Percentiles rank a stretch among this genome's conserved stretches.
Conservation (phyloP, 2,113 vertebrate genomes). For the Cephalopterus ornatus region DNA sequence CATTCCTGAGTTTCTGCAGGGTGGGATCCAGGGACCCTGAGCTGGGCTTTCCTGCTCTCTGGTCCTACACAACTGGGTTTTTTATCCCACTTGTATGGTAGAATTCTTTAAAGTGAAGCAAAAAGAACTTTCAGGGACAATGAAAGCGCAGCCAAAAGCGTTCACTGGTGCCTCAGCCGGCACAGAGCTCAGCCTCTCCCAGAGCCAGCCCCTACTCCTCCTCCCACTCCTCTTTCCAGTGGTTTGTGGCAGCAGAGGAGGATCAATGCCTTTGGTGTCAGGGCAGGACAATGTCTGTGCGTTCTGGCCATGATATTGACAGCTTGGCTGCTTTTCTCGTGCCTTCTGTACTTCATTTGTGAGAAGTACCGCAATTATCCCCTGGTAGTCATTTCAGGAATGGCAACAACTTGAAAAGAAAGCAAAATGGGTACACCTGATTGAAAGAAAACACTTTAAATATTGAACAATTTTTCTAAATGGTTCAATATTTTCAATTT, state of each 20-base stretch:
- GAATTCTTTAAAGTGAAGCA: not conserved
- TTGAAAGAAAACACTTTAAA: conserved; percentile 70
- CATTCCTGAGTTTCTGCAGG: not conserved
- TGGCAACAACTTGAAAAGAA: conserved; percentile 68
- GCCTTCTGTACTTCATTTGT: conserved; percentile 49
- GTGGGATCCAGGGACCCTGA: fast-evolving
- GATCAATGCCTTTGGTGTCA: conserved; percentile 46
- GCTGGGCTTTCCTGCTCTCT: not conserved
- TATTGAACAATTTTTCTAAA: conserved; percentile 39
- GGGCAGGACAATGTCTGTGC: not conserved
- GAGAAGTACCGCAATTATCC: conserved; percentile 76
- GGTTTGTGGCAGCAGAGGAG: conserved; percentile 41
- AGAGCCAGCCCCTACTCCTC: fast-evolving
- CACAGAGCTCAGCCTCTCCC: not conserved
- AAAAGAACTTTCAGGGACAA: not conserved
- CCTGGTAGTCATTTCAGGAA: conserved; percentile 52
- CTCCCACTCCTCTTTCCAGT: not conserved
- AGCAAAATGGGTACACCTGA: conserved; percentile 65
- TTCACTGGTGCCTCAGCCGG: fast-evolving
- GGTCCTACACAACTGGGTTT: fast-evolving
- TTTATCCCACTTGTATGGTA: fast-evolving
- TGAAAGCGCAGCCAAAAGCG: fast-evolving
- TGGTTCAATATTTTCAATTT: conserved; percentile 1
- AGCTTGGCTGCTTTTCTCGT: conserved; percentile 23
- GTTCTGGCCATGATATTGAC: conserved; percentile 46